A percentile compares a stretch with the other conserved stretches of the same genome.
Conservation (phyloP, 2,888 invertebrate species). For the Scrobipalpa atriplicella region DNA sequence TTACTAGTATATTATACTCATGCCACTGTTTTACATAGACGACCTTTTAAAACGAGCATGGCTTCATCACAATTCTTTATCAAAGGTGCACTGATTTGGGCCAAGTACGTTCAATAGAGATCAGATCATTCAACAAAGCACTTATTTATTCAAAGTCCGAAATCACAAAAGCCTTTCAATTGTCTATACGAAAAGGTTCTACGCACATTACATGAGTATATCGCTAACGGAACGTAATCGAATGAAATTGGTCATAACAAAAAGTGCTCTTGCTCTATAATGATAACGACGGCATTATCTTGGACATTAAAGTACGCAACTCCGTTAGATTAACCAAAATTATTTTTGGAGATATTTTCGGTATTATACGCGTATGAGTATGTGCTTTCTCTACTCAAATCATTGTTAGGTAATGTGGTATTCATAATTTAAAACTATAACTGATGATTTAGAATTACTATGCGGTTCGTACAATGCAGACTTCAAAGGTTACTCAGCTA, state of each 20-base stretch:
- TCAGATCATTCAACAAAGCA: neutral
- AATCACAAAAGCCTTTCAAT: slow-evolving; percentile 8
- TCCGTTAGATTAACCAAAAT: slow-evolving; percentile 41
- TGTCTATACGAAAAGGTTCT: neutral
- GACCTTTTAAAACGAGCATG: too few relatives aligned
- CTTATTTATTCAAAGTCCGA: slow-evolving; percentile 4
- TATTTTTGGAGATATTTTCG: slow-evolving; percentile 29
- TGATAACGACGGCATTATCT: slow-evolving; percentile 41
- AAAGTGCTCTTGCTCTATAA: slow-evolving; percentile 38
- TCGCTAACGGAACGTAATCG: slow-evolving; percentile 43
- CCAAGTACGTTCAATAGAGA: neutral
- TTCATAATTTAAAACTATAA: too few relatives aligned
- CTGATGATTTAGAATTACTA: too few relatives aligned
- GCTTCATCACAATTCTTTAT: neutral
- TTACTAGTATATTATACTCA: too few relatives aligned
- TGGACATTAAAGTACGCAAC: slow-evolving; percentile 35
- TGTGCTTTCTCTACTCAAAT: too few relatives aligned
- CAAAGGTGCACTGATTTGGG: neutral
- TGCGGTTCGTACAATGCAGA: too few relatives aligned
- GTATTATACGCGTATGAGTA: neutral
- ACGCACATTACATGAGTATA: slow-evolving; percentile 34
- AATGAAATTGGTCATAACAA: slow-evolving; percentile 41
- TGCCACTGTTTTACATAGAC: too few relatives aligned
- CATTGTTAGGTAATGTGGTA: too few relatives aligned
- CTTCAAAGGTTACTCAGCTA: too few relatives aligned